Percentiles rank a stretch among this genome's conserved stretches.
phyloP scores from a whole-genome alignment of 2,113 vertebrate species.

The Ailurus styani region DNA sequence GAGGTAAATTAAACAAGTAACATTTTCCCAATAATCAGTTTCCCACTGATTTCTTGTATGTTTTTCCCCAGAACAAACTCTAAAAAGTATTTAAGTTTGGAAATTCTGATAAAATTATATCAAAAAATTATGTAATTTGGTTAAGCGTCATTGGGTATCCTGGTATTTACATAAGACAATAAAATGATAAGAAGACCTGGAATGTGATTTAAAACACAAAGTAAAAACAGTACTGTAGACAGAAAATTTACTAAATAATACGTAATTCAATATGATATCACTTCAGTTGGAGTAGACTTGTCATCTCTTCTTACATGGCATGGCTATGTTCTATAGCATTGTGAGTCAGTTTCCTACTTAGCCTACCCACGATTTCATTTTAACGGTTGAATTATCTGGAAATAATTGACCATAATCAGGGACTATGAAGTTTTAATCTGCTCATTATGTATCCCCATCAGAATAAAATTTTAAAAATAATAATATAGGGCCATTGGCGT shows the following conservation, averaged over 20 bases:
- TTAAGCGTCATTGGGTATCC: neutral
- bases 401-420: constrained; percentile 77
- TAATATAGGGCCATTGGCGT: constrained; percentile 31
- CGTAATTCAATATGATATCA: constrained; percentile 59
- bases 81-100: constrained; percentile 76
- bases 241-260: constrained; percentile 41
- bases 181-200: neutral
- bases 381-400: constrained; percentile 79
- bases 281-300: constrained; percentile 71
- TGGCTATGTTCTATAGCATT: constrained; percentile 73
- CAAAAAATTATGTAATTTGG: neutral
- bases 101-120: neutral
- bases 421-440: constrained; percentile 76
- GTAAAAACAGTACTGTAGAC: neutral
- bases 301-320: constrained; percentile 55
- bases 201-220: neutral
- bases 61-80: constrained; percentile 72
- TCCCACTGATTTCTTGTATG: constrained; percentile 67
- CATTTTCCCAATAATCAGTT: constrained; percentile 66
- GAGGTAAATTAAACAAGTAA: constrained; percentile 66
- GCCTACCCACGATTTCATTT: constrained; percentile 77
- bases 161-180: neutral
- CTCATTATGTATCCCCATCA: constrained; percentile 73
- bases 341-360: constrained; percentile 74
- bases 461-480: constrained; percentile 63